These are phyloP conservation scores for Hydrolagus colliei DNA, from an alignment of 2,797 vertebrate genomes.

Conservation along the genomic window DNA sequence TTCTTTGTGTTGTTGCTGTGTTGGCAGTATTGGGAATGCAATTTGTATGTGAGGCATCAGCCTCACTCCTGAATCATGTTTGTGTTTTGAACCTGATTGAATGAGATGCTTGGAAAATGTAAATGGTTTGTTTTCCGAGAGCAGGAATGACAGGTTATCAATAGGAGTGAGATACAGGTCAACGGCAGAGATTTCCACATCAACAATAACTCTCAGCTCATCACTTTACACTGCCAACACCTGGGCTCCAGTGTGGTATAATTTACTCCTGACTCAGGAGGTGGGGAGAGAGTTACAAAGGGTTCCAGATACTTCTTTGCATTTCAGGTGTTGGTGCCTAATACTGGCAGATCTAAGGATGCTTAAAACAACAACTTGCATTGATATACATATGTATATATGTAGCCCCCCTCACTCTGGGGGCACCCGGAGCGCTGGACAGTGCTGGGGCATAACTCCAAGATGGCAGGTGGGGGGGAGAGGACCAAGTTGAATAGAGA, in stretches of 20 bases:
- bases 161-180: not conserved
- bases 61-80: too few relatives aligned
- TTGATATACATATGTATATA: too few relatives aligned
- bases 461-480: too few relatives aligned
- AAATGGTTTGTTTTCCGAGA: not conserved
- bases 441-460: too few relatives aligned
- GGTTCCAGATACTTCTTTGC: not conserved
- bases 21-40: not conserved
- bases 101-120: not conserved
- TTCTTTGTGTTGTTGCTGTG: not conserved
- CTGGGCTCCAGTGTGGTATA: not conserved
- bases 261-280: not conserved
- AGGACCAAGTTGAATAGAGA: too few relatives aligned
- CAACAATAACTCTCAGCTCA: constrained; percentile 8
- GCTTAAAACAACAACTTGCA: too few relatives aligned
- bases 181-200: not conserved
- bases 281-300: not conserved
- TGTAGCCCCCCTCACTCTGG: too few relatives aligned
- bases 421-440: too few relatives aligned
- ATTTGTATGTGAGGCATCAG: not conserved
- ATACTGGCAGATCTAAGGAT: too few relatives aligned
- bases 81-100: not conserved
- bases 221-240: constrained; percentile 13
- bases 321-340: not conserved
- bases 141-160: not conserved